phyloP scores from a whole-genome alignment of 1,140 invertebrate species.

The Halyomorpha halys region DNA sequence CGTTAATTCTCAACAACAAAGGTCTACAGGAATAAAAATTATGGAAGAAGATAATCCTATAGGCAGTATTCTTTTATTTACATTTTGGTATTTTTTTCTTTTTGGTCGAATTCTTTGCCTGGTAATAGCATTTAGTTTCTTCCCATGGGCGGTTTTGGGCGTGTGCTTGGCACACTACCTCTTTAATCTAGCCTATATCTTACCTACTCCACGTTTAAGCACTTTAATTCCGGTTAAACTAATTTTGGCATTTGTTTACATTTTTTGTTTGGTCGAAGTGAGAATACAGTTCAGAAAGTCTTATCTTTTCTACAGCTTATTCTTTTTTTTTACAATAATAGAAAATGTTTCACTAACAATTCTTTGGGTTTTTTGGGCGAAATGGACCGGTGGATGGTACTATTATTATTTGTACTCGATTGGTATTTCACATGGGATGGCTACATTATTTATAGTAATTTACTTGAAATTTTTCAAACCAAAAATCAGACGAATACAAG shows the following conservation, averaged over 20 bases:
- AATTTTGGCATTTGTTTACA: constrained; percentile 19
- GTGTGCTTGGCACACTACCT: constrained; percentile 22
- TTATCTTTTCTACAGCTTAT: constrained; percentile 23
- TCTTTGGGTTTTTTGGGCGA: constrained; percentile 23
- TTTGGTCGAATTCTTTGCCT: constrained; percentile 22
- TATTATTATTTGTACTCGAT: constrained; percentile 22
- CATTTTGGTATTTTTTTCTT: constrained; percentile 28
- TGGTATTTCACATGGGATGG: constrained; percentile 21
- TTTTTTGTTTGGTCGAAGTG: constrained; percentile 28
- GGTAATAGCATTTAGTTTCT: constrained; percentile 21
- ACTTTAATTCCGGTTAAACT: constrained; percentile 21
- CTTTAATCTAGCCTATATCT: constrained; percentile 25
- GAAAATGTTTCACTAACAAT: constrained; percentile 26
- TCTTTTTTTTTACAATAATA: constrained; percentile 7
- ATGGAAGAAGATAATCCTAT: constrained; percentile 26
- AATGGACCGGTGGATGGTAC: constrained; percentile 25
- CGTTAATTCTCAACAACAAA: not conserved
- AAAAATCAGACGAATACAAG: constrained; percentile 12
- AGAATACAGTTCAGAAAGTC: constrained; percentile 25
- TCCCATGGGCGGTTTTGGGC: constrained; percentile 9
- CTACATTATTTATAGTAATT: constrained; percentile 18
- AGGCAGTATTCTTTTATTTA: constrained; percentile 26
- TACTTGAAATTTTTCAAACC: constrained; percentile 24
- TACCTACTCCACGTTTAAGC: constrained; percentile 15
- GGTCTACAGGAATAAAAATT: constrained; percentile 10